phyloP scores from a whole-genome alignment of 2,113 vertebrate species.

The Cryptotis parvus region DNA sequence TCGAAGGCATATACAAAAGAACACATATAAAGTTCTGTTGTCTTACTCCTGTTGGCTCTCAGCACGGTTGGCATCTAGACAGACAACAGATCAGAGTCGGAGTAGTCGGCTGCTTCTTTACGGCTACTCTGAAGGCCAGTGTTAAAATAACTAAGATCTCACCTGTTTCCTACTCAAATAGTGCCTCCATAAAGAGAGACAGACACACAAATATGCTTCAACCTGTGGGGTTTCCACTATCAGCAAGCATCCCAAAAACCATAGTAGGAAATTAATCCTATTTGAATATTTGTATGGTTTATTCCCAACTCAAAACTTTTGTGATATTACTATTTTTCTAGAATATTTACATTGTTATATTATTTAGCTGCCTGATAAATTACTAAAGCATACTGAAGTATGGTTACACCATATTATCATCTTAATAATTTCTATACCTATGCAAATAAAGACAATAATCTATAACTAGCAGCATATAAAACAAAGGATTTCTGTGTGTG shows the following conservation, averaged over 20 bases:
- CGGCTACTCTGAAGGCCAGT: neutral
- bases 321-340: neutral
- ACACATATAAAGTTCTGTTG: neutral
- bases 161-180: constrained; percentile 35
- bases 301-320: constrained; percentile 17
- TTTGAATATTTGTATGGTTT: neutral
- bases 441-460: neutral
- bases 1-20: neutral
- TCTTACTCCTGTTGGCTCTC: neutral
- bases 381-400: constrained; percentile 29
- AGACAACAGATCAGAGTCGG: constrained; percentile 2
- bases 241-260: neutral
- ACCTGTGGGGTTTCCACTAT: neutral
- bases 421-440: neutral
- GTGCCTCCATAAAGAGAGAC: neutral
- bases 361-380: constrained; percentile 7
- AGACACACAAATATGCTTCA: neutral
- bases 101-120: neutral
- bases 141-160: neutral
- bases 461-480: too few species aligned
- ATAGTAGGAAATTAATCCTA: constrained; percentile 29
- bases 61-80: too few species aligned
- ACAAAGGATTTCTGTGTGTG: neutral
- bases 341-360: neutral
- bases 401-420: neutral